Evolutionary conservation across 2,797 vertebrate species (phyloP), one percentile per base, ranked within the genome.

Genomic region (Eidolon dupreanum): DNA sequence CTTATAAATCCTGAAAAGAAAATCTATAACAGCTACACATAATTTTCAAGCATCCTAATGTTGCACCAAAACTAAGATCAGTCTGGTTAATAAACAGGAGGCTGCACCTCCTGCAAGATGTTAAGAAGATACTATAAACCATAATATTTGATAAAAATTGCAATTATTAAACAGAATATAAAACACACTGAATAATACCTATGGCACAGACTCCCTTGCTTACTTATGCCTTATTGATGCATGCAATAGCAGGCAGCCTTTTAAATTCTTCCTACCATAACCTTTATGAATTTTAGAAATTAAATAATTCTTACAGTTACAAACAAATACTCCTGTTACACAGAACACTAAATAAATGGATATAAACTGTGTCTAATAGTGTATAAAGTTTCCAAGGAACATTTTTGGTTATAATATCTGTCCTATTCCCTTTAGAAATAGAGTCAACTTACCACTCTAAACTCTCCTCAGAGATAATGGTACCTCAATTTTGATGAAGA

Each of bases 251-350:
- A 46, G 16, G 28, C 16, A 73, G 19, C 16, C 22, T 84, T 87
- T 66, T 61, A 81, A 71, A 81, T 59, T 43, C 92, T 96, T 78
- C 24, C 43, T 17, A 66, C 43, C 36, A 53, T 49, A 90, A 95
- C 19, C 38, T 74, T 90, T 88, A 63, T 49, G 61, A 90, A 49
- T 81, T 77, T 85, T 59, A 94, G 74, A 93, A 95, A 86, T 91
- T 55, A 93, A 95, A 41, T 78, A 78, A 82, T 66, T 93, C 31
- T 89, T 90, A 66, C 6, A 92, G 85, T 90, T 88, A 93, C 38
- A 87, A 87, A 93, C 46, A 11, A 74, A 88, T 73, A 70, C 9
- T 75, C 12, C 24, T n/a, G 53, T 92, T 92, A 71, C 13, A 96
- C 9, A 78, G 49, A 75, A 51, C 90, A 93, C 59, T 22, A 78